These are phyloP conservation scores for Diarsia mendica DNA, from an alignment of 2,888 invertebrate genomes.

Conservation along the genomic window DNA sequence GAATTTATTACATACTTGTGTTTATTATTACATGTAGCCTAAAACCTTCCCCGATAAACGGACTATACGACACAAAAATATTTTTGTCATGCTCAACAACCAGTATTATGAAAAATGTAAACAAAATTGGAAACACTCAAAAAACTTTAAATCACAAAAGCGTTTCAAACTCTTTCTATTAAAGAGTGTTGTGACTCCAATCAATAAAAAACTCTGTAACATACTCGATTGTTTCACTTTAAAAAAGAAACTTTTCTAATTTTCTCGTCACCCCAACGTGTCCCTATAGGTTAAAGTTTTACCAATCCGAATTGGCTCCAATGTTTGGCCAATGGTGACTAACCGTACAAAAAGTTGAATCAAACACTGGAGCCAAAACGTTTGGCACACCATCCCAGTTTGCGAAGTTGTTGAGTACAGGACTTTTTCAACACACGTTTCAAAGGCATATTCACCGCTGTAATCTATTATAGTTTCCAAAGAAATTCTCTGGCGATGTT, in stretches of 20 bases:
- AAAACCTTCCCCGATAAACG: too few species aligned
- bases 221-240: conserved; percentile 76
- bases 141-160: neutral
- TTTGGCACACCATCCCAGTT: neutral
- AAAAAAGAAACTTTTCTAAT: conserved; percentile 83
- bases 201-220: conserved; percentile 45
- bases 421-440: conserved; percentile 4
- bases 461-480: conserved; percentile 9
- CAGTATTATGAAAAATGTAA: neutral
- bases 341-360: neutral
- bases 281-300: conserved; percentile 70
- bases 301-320: conserved; percentile 48
- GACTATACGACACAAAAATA: too few species aligned
- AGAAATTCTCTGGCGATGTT: conserved; percentile 8
- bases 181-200: conserved; percentile 16
- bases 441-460: conserved; percentile 8
- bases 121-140: neutral
- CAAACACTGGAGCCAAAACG: conserved; percentile 5
- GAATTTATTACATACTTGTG: neutral
- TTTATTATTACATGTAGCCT: too few species aligned
- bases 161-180: conserved; percentile 8
- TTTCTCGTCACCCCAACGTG: conserved; percentile 69
- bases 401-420: conserved; percentile 5
- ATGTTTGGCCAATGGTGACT: conserved; percentile 26
- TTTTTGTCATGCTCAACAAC: too few species aligned